phyloP scores from a whole-genome alignment of 2,113 vertebrate genomes.

The Ifrita kowaldi region DNA sequence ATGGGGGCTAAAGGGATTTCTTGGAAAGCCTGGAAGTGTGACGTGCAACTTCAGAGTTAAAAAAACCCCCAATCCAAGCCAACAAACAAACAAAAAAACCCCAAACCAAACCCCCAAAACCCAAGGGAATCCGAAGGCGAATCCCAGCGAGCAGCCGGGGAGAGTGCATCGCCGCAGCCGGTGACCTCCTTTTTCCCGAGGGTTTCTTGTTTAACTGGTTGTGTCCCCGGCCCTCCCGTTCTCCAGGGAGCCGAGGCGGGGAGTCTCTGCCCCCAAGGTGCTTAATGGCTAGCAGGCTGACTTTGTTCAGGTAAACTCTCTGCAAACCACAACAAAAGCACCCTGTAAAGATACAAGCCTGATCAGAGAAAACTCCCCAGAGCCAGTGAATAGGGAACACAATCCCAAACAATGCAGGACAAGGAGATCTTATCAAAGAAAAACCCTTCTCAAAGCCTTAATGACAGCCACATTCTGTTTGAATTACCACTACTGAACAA shows the following conservation, averaged over 20 bases:
- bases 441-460: conserved; percentile 76
- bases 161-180: neutral
- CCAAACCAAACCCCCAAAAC: neutral
- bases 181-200: neutral
- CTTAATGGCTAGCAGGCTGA: conserved; percentile 69
- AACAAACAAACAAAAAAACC: neutral
- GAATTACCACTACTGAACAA: conserved; percentile 81
- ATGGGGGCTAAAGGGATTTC: neutral
- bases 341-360: conserved; percentile 76
- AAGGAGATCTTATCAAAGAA: conserved; percentile 83
- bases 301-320: conserved; percentile 78
- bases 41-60: neutral
- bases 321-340: conserved; percentile 78
- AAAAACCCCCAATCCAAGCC: neutral
- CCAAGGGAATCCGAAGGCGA: neutral
- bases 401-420: conserved; percentile 75
- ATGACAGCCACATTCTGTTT: conserved; percentile 78
- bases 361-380: conserved; percentile 72
- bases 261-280: conserved; percentile 62
- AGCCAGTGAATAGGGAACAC: conserved; percentile 75
- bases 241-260: conserved; percentile 51
- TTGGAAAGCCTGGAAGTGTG: neutral
- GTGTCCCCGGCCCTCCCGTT: neutral
- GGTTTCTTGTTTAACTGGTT: conserved; percentile 56
- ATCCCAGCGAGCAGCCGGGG: neutral